Evolutionary conservation across 1,140 invertebrate genomes (phyloP).

Genomic region (Lordiphosa mommai): DNA sequence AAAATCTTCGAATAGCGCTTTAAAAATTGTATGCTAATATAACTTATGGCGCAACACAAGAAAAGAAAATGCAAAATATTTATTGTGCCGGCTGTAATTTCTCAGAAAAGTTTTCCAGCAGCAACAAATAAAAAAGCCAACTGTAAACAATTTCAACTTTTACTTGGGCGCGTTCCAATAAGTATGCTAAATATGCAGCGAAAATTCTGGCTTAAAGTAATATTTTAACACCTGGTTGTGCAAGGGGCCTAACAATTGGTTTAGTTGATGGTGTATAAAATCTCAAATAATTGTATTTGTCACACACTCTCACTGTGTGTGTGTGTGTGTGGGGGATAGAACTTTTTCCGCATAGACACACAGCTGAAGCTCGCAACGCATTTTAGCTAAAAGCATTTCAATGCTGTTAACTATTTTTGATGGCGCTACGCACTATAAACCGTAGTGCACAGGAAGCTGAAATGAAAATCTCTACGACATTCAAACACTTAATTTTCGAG

Average conservation of each 20-base stretch:
- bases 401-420: constrained; percentile 73
- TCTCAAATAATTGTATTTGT: constrained; percentile 52
- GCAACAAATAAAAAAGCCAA: constrained; percentile 27
- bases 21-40: constrained; percentile 60
- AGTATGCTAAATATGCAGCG: constrained; percentile 12
- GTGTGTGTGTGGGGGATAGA: constrained; percentile 11
- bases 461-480: constrained; percentile 35
- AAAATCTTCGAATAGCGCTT: constrained; percentile 43
- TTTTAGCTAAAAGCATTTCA: constrained; percentile 72
- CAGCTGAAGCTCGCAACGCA: constrained; percentile 28
- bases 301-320: not conserved
- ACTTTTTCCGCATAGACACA: constrained; percentile 50
- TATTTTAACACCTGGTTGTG: constrained; percentile 19
- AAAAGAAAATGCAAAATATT: constrained; percentile 38
- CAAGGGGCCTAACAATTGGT: not conserved
- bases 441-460: constrained; percentile 1
- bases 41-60: constrained; percentile 36
- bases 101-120: constrained; percentile 26
- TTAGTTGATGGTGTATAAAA: constrained; percentile 21
- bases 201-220: constrained; percentile 8
- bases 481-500: constrained; percentile 40
- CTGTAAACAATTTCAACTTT: constrained; percentile 47
- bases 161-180: constrained; percentile 1
- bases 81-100: constrained; percentile 49
- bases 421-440: constrained; percentile 69